Evolutionary conservation across 1,140 invertebrate genomes (phyloP), one percentile per base, ranked within the genome.

Genomic region (Phymorhynchus buccinoides): DNA sequence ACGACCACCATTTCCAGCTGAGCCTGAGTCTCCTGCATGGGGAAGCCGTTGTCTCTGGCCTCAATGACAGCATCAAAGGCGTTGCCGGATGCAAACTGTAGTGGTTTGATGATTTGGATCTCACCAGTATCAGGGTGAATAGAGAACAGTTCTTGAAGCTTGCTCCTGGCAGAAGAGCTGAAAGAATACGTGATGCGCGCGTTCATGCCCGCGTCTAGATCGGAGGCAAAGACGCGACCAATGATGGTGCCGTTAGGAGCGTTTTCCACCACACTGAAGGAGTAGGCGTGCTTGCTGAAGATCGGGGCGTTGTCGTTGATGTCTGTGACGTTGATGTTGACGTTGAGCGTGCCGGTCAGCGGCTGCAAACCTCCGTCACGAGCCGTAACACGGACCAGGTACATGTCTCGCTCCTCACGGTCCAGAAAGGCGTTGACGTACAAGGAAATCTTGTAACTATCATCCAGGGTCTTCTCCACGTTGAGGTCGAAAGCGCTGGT

Each of bases 321-420:
- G 71, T 89, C 88, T 0, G 85, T 85, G 18, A 89, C 81, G 39
- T 86, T 86, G 2, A 89, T 73, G 35, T 84, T 77, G 18, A 89
- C 84, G 9, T 44, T 84, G 22, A 85, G 81, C 16, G 81, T 88
- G 62, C 86, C 86, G 12, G 95, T 95, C 4, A 94, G 93, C 0
- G 96, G 96, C 87, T 95, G 93, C 0, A 97, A 77, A n/a, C 88
- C 97, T 90, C 96, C 95, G 93, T 99, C 98, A 1, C 96, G 97
- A 0, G 98, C 98, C 0, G 97, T 96, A 0, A 99, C 96, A 0
- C 96, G 96, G 83, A 99, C 93, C 80, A 80, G 80, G 78, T 89
- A 89, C 6, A 71, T 42, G 35, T 86, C 84, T 1, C 84, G 73
- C 30, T 80, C 85, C 79, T 89, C 89, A 30, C 87, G 68, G 82